phyloP scores from a whole-genome alignment of 64 coral and sea anemone species.

The Actinia equina region DNA sequence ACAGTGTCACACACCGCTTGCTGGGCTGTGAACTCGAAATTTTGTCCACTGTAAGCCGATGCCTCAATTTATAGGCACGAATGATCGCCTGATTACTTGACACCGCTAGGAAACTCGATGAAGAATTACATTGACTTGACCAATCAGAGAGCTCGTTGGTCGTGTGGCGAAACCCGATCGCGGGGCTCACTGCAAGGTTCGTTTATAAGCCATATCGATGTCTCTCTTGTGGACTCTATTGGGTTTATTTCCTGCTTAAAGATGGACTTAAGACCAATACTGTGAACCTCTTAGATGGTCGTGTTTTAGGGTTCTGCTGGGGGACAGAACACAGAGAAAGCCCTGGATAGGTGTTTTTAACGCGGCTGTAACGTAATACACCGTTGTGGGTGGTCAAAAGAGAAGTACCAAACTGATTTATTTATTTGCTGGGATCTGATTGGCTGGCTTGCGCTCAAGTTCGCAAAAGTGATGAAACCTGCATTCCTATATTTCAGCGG shows the following conservation, averaged over 20 bases:
- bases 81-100: conserved; percentile 64
- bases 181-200: neutral
- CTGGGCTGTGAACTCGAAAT: neutral
- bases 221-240: neutral
- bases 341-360: neutral
- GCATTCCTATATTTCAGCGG: neutral
- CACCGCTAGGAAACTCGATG: conserved; percentile 46
- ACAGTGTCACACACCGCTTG: neutral
- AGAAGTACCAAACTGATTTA: neutral
- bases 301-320: neutral
- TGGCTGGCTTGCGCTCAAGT: neutral
- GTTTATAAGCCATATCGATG: neutral
- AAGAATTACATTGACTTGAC: conserved; percentile 50
- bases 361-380: neutral
- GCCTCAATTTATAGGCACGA: conserved; percentile 49
- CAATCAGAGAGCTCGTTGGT: conserved; percentile 27
- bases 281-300: neutral
- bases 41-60: conserved; percentile 17
- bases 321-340: neutral
- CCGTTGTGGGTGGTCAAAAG: conserved; percentile 12
- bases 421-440: neutral
- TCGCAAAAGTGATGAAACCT: conserved; percentile 1
- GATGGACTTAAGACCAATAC: neutral
- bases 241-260: neutral
- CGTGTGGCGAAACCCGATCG: conserved; percentile 10